Evolutionary conservation across 1,140 invertebrate species (phyloP), one percentile per base, ranked within the genome.

Genomic region (Ptiloglossa arizonensis): DNA sequence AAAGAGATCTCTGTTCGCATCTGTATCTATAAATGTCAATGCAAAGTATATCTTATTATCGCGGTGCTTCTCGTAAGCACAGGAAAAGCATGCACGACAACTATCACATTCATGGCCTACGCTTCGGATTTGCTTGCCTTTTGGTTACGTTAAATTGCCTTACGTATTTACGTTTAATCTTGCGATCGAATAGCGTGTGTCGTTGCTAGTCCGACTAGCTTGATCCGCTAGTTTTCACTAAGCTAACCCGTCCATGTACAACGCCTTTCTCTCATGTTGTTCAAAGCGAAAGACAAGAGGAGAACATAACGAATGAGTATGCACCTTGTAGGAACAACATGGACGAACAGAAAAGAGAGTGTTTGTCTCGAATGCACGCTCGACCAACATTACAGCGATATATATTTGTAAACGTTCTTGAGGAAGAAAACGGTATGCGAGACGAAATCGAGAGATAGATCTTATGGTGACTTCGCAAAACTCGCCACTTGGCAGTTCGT

Each of bases 161-260:
- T 85, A 84, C 44, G 48, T 57, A 19, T 85, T 85, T 85, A 32
- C 71, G 78, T 83, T 85, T 50, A 73, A 77, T 80, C 82, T 84
- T 60, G 73, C 82, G 69, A 84, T 81, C 70, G 57, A 62, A 63
- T 70, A 48, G 76, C 64, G 54, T 82, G 76, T 75, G 71, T 86
- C 81, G 76, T 84, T 85, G 88, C 89, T 91, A 88, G 90, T 90
- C 80, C 57, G 89, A 86, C 90, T 91, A 91, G 89, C 83, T 84
- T 35, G 76, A 69, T 60, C 54, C 44, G 89, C 89, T 92, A 91
- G 90, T 91, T 89, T 80, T 85, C 82, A 88, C 90, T 91, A 91
- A 78, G 90, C 89, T 86, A 88, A 87, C 89, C 91, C 90, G 89
- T 92, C 91, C 89, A 90, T 87, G 78, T 83, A 81, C 80, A 86